Percentiles rank a stretch among this genome's conserved stretches.
Conservation (phyloP, 2,113 vertebrate genomes). For the Erpornis zantholeuca region DNA sequence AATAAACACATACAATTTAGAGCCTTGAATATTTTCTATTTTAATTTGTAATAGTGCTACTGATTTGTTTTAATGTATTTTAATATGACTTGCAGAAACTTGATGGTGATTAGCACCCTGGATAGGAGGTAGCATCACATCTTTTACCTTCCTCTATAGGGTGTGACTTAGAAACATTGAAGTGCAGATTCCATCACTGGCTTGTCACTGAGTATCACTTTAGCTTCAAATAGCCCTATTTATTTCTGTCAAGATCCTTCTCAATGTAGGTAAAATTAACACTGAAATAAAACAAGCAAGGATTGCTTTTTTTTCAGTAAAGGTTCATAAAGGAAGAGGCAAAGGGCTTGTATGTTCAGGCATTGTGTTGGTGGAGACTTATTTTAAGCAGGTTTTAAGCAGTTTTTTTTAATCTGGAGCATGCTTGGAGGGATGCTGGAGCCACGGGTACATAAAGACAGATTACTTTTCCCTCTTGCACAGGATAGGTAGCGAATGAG, state of each 20-base stretch:
- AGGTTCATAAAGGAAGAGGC: background rate
- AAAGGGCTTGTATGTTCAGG: background rate
- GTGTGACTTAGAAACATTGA: background rate
- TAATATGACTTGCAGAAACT: conserved; percentile 19
- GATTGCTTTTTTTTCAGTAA: background rate
- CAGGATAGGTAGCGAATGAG: background rate
- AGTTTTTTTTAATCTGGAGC: too few species aligned
- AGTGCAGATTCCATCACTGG: background rate
- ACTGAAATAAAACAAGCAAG: background rate
- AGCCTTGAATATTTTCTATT: background rate
- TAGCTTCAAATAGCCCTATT: background rate
- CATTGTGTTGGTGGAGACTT: background rate
- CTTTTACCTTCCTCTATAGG: background rate
- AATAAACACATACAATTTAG: conserved; percentile 49
- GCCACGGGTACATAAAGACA: background rate
- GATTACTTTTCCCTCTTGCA: background rate
- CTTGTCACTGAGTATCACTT: background rate
- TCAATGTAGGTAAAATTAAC: background rate
- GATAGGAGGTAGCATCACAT: background rate
- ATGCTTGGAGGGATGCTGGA: background rate
- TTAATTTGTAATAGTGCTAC: background rate
- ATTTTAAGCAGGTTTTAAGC: background rate
- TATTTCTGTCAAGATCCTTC: background rate
- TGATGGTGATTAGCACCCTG: background rate
- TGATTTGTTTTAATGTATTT: conserved; percentile 16